phyloP scores from a whole-genome alignment of 2,888 invertebrate species.

The Hirtodrosophila histrioides region DNA sequence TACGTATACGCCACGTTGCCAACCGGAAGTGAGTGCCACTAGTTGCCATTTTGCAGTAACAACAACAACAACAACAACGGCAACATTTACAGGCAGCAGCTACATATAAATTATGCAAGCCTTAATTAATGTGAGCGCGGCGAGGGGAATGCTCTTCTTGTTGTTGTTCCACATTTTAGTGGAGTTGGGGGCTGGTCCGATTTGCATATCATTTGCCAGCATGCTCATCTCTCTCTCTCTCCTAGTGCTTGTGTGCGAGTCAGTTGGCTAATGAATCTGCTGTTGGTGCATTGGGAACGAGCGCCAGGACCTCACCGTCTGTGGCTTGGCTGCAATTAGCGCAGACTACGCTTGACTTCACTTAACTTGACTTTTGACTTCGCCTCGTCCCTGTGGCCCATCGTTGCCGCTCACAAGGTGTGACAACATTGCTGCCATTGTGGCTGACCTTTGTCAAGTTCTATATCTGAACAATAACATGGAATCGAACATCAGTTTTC shows the following conservation, averaged over 20 bases:
- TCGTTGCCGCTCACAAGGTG: slow-evolving; percentile 2
- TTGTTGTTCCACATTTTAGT: slow-evolving; percentile 18
- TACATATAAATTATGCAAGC: slow-evolving; percentile 64
- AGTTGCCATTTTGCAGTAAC: slow-evolving; percentile 2
- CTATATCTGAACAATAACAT: no score
- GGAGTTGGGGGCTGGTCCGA: slow-evolving; percentile 16
- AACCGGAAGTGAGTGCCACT: slow-evolving; percentile 29
- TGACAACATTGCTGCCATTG: not conserved
- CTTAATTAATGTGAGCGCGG: slow-evolving; percentile 62
- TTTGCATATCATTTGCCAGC: slow-evolving; percentile 46
- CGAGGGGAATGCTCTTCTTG: slow-evolving; percentile 7
- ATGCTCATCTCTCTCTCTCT: not conserved
- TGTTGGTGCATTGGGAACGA: slow-evolving; percentile 37
- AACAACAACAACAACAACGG: slow-evolving; percentile 2
- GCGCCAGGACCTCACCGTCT: slow-evolving; percentile 30
- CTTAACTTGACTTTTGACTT: slow-evolving; percentile 40
- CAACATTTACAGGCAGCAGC: slow-evolving; percentile 29
- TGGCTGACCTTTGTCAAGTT: no score
- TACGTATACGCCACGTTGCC: slow-evolving; percentile 53
- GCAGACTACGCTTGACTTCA: slow-evolving; percentile 57
- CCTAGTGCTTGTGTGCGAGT: slow-evolving; percentile 14
- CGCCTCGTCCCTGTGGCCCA: not conserved
- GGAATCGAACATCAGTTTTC: no score
- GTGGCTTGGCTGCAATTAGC: slow-evolving; percentile 67
- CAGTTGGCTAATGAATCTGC: slow-evolving; percentile 63